These are phyloP conservation scores for Coendou prehensilis DNA, from an alignment of 2,797 vertebrate species.

Conservation along the genomic window DNA sequence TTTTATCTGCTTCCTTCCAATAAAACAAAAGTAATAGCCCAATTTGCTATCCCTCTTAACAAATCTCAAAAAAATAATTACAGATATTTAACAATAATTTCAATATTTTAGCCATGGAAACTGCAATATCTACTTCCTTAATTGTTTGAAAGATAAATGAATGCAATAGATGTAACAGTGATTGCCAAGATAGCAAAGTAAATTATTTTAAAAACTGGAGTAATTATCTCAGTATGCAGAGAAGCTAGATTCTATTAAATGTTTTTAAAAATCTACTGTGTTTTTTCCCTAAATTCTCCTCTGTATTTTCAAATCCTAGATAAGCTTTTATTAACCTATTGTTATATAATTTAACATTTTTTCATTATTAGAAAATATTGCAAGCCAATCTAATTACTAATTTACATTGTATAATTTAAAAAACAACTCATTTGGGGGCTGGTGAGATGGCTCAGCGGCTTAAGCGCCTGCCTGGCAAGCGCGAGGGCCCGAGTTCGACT, in stretches of 20 bases:
- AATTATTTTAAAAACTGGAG: constrained; percentile 55
- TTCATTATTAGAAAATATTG: background rate
- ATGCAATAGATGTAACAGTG: background rate
- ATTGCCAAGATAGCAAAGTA: constrained; percentile 25
- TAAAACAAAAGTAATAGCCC: background rate
- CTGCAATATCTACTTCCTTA: background rate
- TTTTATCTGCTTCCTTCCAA: background rate
- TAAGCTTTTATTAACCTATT: background rate
- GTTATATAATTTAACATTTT: background rate
- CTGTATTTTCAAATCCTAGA: background rate
- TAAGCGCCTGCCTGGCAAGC: too few relatives aligned
- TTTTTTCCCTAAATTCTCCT: background rate
- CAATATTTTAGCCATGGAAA: constrained; percentile 11
- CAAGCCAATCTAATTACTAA: background rate
- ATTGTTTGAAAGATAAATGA: constrained; percentile 52
- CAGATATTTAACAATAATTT: background rate
- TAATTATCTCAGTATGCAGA: constrained; percentile 64
- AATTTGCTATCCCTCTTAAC: background rate
- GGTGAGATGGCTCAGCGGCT: too few relatives aligned
- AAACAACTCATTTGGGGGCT: background rate
- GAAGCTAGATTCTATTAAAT: constrained; percentile 5
- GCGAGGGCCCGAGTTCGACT: too few relatives aligned
- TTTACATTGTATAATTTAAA: background rate
- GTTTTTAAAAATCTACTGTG: background rate
- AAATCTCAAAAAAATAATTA: constrained; percentile 56